Base-by-base conservation (phyloP, 1,140 invertebrate genomes). In the Heliconius hewitsoni region DNA sequence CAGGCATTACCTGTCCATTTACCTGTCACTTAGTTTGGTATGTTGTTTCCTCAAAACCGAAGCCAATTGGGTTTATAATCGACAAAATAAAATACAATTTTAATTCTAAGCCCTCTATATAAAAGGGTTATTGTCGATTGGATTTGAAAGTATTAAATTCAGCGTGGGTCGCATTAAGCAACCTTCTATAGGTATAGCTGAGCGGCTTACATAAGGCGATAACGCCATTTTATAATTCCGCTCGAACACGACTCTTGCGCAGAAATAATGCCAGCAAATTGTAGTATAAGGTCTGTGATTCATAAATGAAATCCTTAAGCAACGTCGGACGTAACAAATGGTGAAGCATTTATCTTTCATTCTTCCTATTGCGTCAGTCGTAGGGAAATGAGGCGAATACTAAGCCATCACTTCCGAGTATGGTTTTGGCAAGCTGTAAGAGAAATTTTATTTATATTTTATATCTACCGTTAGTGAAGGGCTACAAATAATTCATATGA, bases 271-370 rank as follows among this genome's bases (percentile, higher is more conserved):
- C 82, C 83, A 84, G 74, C 77, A 72, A 82, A 80, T 80, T 77
- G 71, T 81, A 78, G 73, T 79, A 82, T 80, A 82, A 82, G 73
- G 52, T 73, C 27, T 50, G 71, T 83, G 81, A 81, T 83, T 85
- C 82, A 85, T 83, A 85, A 76, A 60, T 76, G 80, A 84, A 84
- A 84, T 82, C 81, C 83, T 84, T 78, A 46, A 78, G 74, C 72
- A 74, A 74, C 74, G 70, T 77, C 60, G 72, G 70, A 60, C 52
- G 74, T 80, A 80, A 76, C 70, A 71, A 76, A 80, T 76, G 71
- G 34, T 76, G 30, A 9, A 60, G 52, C 71, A 71, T 80, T 72
- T 27, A 80, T 75, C 78, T 80, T 80, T 60, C 34, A 78, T 78
- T 78, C 72, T 78, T 78, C 57, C 77, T 78, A 78, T 80, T 75